phyloP scores from a whole-genome alignment of 2,113 vertebrate species.

The Riparia riparia region DNA sequence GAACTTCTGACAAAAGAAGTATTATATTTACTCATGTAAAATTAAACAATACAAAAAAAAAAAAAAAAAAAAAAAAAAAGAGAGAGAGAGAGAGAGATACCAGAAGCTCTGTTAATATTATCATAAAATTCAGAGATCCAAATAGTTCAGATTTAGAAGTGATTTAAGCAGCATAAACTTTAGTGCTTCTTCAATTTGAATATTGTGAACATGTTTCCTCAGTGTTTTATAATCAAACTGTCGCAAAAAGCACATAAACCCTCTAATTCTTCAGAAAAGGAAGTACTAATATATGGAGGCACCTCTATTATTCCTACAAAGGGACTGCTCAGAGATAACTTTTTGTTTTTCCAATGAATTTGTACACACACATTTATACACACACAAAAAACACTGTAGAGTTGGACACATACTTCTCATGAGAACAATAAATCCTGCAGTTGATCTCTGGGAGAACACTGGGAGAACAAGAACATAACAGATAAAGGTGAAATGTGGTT shows the following conservation, averaged over 20 bases:
- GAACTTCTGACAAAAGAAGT: conserved; percentile 84
- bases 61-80: too few relatives aligned
- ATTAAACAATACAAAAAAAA: conserved; percentile 78
- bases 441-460: neutral
- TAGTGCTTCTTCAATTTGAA: conserved; percentile 17
- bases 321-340: neutral
- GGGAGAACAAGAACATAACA: neutral
- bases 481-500: neutral
- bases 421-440: neutral
- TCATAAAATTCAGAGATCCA: conserved; percentile 73
- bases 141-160: conserved; percentile 68
- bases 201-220: conserved; percentile 23
- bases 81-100: too few relatives aligned
- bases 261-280: neutral
- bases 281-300: neutral
- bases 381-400: neutral
- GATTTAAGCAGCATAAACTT: conserved; percentile 69
- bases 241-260: neutral
- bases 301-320: neutral
- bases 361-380: neutral
- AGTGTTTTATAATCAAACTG: conserved; percentile 38
- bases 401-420: neutral
- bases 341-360: neutral
- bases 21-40: conserved; percentile 86
- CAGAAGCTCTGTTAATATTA: conserved; percentile 77